These are phyloP conservation scores for Aporophyla nigra DNA, from an alignment of 2,888 invertebrate genomes.

Conservation along the genomic window DNA sequence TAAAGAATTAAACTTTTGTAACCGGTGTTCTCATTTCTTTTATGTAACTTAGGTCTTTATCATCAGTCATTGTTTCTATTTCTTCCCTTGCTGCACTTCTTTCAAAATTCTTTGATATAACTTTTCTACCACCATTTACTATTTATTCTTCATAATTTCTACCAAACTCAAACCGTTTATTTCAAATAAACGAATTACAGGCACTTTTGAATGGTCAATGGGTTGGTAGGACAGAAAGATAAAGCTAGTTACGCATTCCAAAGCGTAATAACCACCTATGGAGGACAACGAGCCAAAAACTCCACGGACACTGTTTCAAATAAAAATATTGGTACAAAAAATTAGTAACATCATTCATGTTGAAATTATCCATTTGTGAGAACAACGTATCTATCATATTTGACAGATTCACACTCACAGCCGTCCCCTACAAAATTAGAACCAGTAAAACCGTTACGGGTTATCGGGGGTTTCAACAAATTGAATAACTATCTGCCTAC, in stretches of 20 bases:
- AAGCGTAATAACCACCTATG: too few species aligned
- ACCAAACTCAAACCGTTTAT: too few species aligned
- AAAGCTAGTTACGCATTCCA: neutral
- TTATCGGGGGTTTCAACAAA: slow-evolving; percentile 51
- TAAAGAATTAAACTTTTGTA: slow-evolving; percentile 17
- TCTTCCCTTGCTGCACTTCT: neutral
- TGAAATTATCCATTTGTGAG: too few species aligned
- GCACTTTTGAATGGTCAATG: neutral
- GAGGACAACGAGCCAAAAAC: neutral
- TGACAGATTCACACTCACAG: neutral
- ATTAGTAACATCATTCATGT: neutral
- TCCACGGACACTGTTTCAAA: neutral
- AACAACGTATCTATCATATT: neutral
- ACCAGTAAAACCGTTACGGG: slow-evolving; percentile 43
- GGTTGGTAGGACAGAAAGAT: neutral
- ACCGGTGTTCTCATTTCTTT: slow-evolving; percentile 5
- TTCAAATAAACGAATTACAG: neutral
- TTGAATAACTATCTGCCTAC: slow-evolving; percentile 54
- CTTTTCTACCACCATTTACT: fast-evolving
- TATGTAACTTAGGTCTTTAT: slow-evolving; percentile 20
- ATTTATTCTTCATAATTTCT: neutral
- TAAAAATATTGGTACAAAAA: neutral
- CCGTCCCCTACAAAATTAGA: slow-evolving; percentile 21
- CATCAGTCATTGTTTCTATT: neutral
- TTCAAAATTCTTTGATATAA: neutral